phyloP scores from a whole-genome alignment of 2,888 invertebrate genomes.

The Schizaphis graminum region DNA sequence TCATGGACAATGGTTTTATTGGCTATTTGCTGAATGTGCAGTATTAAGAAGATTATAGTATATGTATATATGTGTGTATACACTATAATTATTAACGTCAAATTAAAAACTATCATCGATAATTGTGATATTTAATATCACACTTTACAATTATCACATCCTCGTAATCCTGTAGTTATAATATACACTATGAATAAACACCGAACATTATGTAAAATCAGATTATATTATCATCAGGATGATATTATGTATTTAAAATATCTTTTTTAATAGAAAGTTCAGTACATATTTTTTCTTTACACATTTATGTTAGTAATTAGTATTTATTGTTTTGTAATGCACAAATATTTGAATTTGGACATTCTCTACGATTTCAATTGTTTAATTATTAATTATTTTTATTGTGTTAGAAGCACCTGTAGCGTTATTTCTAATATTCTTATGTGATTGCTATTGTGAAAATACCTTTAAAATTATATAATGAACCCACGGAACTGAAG shows the following conservation, averaged over 20 bases:
- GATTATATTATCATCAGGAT: background rate
- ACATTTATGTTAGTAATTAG: constrained; percentile 18
- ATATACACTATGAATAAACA: background rate
- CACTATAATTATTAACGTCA: background rate
- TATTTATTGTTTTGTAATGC: constrained; percentile 24
- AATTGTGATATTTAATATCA: background rate
- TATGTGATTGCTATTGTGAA: background rate
- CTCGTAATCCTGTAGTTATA: no score
- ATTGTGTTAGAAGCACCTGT: constrained; percentile 13
- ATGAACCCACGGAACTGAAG: constrained; percentile 90
- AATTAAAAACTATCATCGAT: background rate
- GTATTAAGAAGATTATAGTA: background rate
- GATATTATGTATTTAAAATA: background rate
- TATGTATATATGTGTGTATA: background rate
- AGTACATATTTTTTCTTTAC: background rate
- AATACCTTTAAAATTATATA: constrained; percentile 86
- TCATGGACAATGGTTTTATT: background rate
- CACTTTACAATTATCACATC: background rate
- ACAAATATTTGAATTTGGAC: constrained; percentile 22
- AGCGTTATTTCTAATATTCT: constrained; percentile 10
- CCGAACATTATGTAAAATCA: background rate
- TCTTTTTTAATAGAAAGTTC: constrained; percentile 20
- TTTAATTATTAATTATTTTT: constrained; percentile 11
- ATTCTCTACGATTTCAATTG: constrained; percentile 14
- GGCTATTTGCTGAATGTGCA: no score